Evolutionary conservation across 2,888 invertebrate genomes (phyloP).

Genomic region (Caenorhabditis parvicauda): DNA sequence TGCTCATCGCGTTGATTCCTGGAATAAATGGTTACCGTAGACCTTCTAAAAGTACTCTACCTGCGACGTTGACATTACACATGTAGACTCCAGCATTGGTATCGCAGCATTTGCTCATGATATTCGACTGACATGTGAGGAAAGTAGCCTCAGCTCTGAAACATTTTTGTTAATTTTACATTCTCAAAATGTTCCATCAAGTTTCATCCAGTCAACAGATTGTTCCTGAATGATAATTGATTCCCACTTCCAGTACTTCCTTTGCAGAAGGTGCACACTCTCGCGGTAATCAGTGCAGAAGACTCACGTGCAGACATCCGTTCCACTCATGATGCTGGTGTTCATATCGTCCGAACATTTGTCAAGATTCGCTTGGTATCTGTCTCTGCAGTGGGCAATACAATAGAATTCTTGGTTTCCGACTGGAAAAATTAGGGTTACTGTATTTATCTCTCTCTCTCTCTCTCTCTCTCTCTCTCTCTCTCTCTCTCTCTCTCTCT

Average conservation of each 20-base stretch:
- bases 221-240: too few species aligned
- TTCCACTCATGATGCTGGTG: conserved; percentile 18
- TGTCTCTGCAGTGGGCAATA: conserved; percentile 29
- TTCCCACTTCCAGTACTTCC: not conserved
- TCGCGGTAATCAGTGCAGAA: too few species aligned
- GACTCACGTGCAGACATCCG: conserved; percentile 21
- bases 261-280: not conserved
- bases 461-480: not conserved
- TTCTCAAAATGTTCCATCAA: not conserved
- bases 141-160: conserved; percentile 27
- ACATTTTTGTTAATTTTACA: not conserved
- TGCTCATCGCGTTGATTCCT: too few species aligned
- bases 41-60: too few species aligned
- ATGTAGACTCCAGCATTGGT: conserved; percentile 34
- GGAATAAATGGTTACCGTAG: too few species aligned
- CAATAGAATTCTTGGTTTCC: conserved; percentile 38
- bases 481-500: not conserved
- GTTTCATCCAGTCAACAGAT: too few species aligned
- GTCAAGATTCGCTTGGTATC: conserved; percentile 27
- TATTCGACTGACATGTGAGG: conserved; percentile 28
- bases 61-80: conserved; percentile 25
- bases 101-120: conserved; percentile 29
- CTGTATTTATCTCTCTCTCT: too few species aligned
- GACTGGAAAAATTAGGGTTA: conserved; percentile 15
- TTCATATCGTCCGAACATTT: conserved; percentile 17